Evolutionary conservation across 2,888 invertebrate species (phyloP).

Genomic region (Lepidocyrtoides sp.): DNA sequence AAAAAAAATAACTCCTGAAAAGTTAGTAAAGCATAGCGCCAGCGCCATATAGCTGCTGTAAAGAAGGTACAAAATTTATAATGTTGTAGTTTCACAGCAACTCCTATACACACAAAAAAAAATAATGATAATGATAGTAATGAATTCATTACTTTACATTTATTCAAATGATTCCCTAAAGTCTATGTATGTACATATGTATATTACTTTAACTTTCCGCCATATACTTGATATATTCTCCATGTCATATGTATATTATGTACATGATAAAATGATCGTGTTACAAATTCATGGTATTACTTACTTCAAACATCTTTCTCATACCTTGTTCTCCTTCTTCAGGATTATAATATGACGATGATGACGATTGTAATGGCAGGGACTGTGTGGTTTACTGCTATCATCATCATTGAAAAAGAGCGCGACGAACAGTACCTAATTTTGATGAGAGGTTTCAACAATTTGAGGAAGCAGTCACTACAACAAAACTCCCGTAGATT

Average conservation of each 20-base stretch:
- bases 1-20: background rate
- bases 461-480: slow-evolving; percentile 30
- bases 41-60: background rate
- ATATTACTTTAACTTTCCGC: background rate
- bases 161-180: background rate
- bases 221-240: background rate
- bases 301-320: background rate
- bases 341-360: background rate
- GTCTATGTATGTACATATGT: too few species aligned
- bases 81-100: background rate
- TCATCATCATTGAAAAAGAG: slow-evolving; percentile 12
- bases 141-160: slow-evolving; percentile 37
- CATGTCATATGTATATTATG: background rate
- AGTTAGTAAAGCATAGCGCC: background rate
- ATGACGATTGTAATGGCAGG: background rate
- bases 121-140: background rate
- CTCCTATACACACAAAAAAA: too few species aligned
- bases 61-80: background rate
- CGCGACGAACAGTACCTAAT: slow-evolving; percentile 33
- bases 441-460: background rate
- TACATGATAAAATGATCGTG: background rate
- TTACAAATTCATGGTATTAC: background rate
- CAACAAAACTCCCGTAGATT: slow-evolving; percentile 14
- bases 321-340: background rate
- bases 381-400: background rate